These are phyloP conservation scores for Hexactinellida sp. DNA, from an alignment of 37 sponge, comb jelly and placozoan genomes.

Conservation along the genomic window DNA sequence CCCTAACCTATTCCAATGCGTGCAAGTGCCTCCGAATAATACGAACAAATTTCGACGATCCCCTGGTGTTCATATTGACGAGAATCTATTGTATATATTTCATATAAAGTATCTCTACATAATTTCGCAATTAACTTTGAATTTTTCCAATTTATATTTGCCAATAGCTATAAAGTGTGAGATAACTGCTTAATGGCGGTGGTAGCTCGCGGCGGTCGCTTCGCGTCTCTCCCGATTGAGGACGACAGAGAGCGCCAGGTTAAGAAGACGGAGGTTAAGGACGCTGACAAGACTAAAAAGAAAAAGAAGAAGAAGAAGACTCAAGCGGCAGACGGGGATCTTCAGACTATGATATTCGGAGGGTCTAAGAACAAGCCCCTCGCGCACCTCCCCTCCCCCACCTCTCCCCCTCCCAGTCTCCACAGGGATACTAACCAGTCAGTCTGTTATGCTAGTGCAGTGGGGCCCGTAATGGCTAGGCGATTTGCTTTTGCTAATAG, in stretches of 20 bases:
- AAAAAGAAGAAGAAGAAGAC: slow-evolving; percentile 4
- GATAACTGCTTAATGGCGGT: background rate
- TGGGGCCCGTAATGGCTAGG: no score
- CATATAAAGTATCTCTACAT: background rate
- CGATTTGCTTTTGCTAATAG: no score
- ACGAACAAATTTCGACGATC: no score
- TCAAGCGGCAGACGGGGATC: background rate
- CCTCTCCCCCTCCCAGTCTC: background rate
- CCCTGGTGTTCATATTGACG: no score
- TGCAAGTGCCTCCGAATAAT: no score
- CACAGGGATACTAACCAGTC: background rate
- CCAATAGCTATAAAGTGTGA: no score
- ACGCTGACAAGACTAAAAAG: background rate
- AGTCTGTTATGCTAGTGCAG: no score
- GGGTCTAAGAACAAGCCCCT: background rate
- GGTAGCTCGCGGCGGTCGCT: background rate
- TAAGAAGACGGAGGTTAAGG: background rate
- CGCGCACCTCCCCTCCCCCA: background rate
- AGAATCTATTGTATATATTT: no score
- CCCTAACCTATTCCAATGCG: no score
- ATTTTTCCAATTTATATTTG: no score
- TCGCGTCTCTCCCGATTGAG: background rate
- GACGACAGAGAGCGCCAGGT: background rate
- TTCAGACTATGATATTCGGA: background rate
- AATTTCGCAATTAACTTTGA: no score